Evolutionary conservation across 30 jellyfish, hydroid and myxozoan species (phyloP), one percentile per base, ranked within the genome.

Genomic region (Pseudorhiza aurosa): DNA sequence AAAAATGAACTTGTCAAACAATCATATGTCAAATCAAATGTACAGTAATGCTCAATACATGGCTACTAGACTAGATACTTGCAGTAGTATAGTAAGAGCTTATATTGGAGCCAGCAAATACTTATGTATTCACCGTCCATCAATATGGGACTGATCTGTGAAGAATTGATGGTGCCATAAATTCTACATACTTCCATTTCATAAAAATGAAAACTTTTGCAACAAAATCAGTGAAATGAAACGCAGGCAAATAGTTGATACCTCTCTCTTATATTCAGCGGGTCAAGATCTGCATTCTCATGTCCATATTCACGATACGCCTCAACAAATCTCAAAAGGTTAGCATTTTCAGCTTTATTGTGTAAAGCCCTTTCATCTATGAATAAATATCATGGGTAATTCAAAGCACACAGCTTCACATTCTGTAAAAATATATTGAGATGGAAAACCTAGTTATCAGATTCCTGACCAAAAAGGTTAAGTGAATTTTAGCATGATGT

Each of bases 301-400:
- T 80, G 69, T 9, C 91, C 91, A 80, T 80, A 46, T 6, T 80
- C 77, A 31, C 91, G 39, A 33, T n/a, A 80, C 17, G 91, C 91
- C 26, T 43, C 77, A 2, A 37, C 69, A 29, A 64, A 65, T 35
- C 84, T n/a, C 57, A 80, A 28, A 36, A 80, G 84, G 6, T 51
- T 47, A 8, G 91, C 91, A 53, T 80, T 80, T 39, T 53, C 36
- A 31, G 80, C 70, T 53, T 72, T 65, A 29, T 80, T 80, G 15
- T 29, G 51, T 10, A 51, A 5, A 19, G 27, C 45, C 5, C 1
- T 36, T 47, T 67, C 59, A 24, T 64, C 91, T 80, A 40, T 11
- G 53, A 35, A 28, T 10, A 25, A 71, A 45, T 4, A 68, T 6
- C 11, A 60, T 6, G 56, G 9, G 19, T 53, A 12, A 9, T 58